Base-by-base conservation (phyloP, 92 coral and sea anemone genomes). In the Palythoa heliodiscus region DNA sequence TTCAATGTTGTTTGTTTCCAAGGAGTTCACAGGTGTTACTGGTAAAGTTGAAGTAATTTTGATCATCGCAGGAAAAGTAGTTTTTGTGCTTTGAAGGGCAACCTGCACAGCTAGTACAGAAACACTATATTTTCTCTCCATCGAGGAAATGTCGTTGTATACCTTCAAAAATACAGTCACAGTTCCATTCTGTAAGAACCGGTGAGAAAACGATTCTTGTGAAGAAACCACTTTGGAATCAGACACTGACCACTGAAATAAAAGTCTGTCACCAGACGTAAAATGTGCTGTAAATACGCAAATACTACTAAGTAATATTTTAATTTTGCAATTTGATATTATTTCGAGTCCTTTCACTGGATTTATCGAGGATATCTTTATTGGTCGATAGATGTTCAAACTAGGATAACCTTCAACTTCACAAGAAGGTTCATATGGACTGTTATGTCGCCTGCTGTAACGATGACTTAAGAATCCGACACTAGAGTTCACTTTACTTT, bases 241-340 rank as follows among this genome's bases (percentile, higher is more conserved):
- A 15, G 54, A 52, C 12, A 94, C 78, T 10, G 39, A 69, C 98
- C 98, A 94, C 0, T 10, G 17, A 75, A 86, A 90, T n/a, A 6
- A 22, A 8, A 86, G 43, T 11, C 23, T 38, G 61, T 91, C 93
- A 2, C 92, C 98, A 2, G 69, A 68, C 9, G 24, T 4, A 20
- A 63, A 29, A 1, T 17, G 7, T 16, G 87, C 92, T n/a, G 82
- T 53, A 40, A 94, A 87, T 1, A 40, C 15, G 43, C 95, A 94
- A 7, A 29, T 81, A 15, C 40, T 58, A 29, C 87, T 73, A 0
- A 83, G 53, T 11, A 68, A 17, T 63, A 89, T 50, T 70, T 66
- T 5, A 38, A 58, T 37, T 16, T 90, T 3, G 38, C 98, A 92
- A 29, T 76, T 50, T 23, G 88, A 77, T 7, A 52, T 37, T 20